Evolutionary conservation across 2,113 vertebrate species (phyloP).

Genomic region (Colaptes auratus): DNA sequence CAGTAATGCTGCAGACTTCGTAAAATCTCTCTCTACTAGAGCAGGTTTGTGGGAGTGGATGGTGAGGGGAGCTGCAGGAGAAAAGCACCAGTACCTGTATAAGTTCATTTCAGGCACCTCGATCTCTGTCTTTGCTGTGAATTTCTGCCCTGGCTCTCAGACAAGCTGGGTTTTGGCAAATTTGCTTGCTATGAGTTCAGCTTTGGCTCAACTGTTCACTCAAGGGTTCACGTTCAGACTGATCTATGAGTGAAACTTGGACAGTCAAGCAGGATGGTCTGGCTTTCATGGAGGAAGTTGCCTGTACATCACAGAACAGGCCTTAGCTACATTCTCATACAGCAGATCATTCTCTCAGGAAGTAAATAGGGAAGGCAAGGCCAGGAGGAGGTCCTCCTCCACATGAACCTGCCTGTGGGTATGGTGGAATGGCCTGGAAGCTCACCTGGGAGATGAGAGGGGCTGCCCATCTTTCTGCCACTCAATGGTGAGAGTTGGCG

Average conservation of each 20-base stretch:
- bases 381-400: neutral
- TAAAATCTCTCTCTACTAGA: neutral
- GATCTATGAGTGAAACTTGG: neutral
- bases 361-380: neutral
- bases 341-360: neutral
- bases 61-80: neutral
- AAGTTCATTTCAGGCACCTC: neutral
- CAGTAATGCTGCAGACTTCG: neutral
- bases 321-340: rapidly evolving
- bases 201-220: neutral
- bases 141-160: neutral
- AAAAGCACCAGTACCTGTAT: neutral
- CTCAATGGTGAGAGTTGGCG: slow-evolving; percentile 73
- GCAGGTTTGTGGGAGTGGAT: neutral
- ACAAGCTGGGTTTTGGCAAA: neutral
- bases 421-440: rapidly evolving
- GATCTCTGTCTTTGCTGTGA: neutral
- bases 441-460: slow-evolving; percentile 84
- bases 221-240: neutral
- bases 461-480: slow-evolving; percentile 87
- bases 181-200: neutral
- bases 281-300: neutral
- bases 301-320: neutral
- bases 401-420: neutral
- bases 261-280: rapidly evolving